phyloP scores from a whole-genome alignment of 2,113 vertebrate species.

The Vicugna pacos region DNA sequence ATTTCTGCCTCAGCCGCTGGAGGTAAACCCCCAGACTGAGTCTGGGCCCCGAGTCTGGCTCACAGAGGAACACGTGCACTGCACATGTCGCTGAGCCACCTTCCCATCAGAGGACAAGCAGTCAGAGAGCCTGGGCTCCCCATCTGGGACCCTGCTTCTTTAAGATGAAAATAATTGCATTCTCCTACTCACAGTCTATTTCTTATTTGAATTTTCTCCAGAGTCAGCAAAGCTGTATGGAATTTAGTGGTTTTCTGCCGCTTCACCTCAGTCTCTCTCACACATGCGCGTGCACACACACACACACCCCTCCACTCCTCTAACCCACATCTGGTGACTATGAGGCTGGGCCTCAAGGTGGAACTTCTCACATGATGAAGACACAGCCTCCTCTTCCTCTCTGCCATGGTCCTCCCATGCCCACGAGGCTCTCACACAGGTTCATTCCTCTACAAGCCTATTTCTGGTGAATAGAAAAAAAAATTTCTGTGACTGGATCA shows the following conservation, averaged over 20 bases:
- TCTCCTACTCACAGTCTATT: neutral
- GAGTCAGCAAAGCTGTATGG: neutral
- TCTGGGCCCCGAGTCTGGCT: neutral
- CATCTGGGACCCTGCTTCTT: neutral
- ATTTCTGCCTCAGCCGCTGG: neutral
- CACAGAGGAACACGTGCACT: neutral
- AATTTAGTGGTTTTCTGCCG: neutral
- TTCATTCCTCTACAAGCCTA: constrained; percentile 85
- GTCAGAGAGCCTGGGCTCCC: neutral
- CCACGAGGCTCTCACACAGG: constrained; percentile 62
- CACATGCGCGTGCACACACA: too few relatives aligned
- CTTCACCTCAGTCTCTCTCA: too few relatives aligned
- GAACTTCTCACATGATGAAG: neutral
- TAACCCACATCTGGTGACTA: neutral
- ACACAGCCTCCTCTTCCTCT: neutral
- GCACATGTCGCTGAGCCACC: neutral
- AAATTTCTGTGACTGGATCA: constrained; percentile 92
- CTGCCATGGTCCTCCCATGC: neutral
- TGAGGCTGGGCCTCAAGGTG: too few relatives aligned
- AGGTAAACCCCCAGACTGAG: neutral
- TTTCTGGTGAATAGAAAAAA: constrained; percentile 94
- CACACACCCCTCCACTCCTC: too few relatives aligned
- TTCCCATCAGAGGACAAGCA: neutral
- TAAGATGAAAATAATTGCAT: neutral
- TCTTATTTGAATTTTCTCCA: neutral